Evolutionary conservation across 2,113 vertebrate genomes (phyloP).

Genomic region (Uropsilus gracilis): DNA sequence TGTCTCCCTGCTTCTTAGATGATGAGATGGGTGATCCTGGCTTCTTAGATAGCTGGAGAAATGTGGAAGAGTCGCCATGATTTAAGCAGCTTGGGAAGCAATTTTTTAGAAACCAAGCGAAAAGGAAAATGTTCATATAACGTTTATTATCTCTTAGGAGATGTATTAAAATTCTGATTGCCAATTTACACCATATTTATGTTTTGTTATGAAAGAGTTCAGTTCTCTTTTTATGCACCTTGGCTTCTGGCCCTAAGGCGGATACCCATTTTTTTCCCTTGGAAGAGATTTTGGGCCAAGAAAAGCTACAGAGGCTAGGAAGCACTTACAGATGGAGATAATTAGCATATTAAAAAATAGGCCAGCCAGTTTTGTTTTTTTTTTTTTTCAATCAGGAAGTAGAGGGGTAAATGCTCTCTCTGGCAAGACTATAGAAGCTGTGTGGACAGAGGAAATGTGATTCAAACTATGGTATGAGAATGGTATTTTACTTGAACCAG

Average conservation of each 20-base stretch:
- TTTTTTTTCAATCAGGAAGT: constrained; percentile 77
- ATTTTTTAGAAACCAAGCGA: not conserved
- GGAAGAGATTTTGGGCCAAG: constrained; percentile 73
- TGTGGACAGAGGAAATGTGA: constrained; percentile 79
- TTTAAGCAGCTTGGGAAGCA: not conserved
- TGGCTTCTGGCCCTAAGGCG: constrained; percentile 37
- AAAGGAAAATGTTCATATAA: not conserved
- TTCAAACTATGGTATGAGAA: constrained; percentile 78
- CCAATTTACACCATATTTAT: constrained; percentile 6
- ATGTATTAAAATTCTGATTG: constrained; percentile 34
- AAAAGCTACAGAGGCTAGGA: constrained; percentile 63
- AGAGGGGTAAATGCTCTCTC: constrained; percentile 73
- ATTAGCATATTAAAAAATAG: constrained; percentile 83
- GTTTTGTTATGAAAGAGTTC: constrained; percentile 47
- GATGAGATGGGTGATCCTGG: not conserved
- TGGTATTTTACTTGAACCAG: constrained; percentile 79
- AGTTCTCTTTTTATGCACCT: constrained; percentile 39
- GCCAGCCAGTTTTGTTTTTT: constrained; percentile 75
- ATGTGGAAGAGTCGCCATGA: not conserved
- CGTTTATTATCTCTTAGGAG: constrained; percentile 17
- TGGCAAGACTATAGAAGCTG: constrained; percentile 78
- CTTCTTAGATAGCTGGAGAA: not conserved
- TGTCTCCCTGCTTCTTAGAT: not conserved
- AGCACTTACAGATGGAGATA: constrained; percentile 79
- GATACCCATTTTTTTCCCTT: constrained; percentile 40